Evolutionary conservation across 2,888 invertebrate species (phyloP).

Genomic region (Orthonychiurus folsomi): DNA sequence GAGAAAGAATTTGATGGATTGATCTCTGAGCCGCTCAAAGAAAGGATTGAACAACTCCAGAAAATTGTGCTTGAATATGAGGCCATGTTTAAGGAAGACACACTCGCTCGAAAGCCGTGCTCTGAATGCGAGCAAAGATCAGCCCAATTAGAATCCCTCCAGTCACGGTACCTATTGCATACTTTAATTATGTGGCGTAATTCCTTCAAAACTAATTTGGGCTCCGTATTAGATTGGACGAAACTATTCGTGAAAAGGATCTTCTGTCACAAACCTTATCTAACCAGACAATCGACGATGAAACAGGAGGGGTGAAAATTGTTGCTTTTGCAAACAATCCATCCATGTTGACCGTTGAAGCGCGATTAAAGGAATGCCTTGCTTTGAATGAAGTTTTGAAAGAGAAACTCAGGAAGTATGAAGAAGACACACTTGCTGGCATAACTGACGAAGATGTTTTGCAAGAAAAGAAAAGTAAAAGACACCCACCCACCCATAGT

Average conservation of each 20-base stretch:
- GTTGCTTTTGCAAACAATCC: slow-evolving; percentile 37
- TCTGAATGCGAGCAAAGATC: slow-evolving; percentile 31
- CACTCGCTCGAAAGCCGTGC: slow-evolving; percentile 25
- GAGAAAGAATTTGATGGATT: slow-evolving; percentile 35
- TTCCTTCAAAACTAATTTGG: neutral
- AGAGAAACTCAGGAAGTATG: slow-evolving; percentile 24
- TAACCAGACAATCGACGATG: slow-evolving; percentile 11
- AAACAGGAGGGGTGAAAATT: slow-evolving; percentile 20
- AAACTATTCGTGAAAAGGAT: slow-evolving; percentile 16
- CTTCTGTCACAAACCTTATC: slow-evolving; percentile 5
- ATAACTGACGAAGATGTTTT: neutral
- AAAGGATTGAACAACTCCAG: slow-evolving; percentile 33
- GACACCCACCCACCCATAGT: too few relatives aligned
- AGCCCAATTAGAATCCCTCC: slow-evolving; percentile 17
- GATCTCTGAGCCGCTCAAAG: slow-evolving; percentile 29
- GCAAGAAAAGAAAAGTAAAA: slow-evolving; percentile 16
- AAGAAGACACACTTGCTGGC: slow-evolving; percentile 18
- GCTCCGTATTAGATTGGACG: slow-evolving; percentile 18
- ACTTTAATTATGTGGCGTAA: slow-evolving; percentile 2
- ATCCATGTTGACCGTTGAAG: slow-evolving; percentile 32
- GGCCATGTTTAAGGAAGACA: slow-evolving; percentile 27
- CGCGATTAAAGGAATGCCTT: slow-evolving; percentile 27
- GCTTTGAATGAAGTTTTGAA: slow-evolving; percentile 35
- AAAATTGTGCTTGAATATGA: slow-evolving; percentile 31
- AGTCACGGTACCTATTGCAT: slow-evolving; percentile 24